Base-by-base conservation (phyloP, 2,113 vertebrate species). In the Leptobrachium leishanense region DNA sequence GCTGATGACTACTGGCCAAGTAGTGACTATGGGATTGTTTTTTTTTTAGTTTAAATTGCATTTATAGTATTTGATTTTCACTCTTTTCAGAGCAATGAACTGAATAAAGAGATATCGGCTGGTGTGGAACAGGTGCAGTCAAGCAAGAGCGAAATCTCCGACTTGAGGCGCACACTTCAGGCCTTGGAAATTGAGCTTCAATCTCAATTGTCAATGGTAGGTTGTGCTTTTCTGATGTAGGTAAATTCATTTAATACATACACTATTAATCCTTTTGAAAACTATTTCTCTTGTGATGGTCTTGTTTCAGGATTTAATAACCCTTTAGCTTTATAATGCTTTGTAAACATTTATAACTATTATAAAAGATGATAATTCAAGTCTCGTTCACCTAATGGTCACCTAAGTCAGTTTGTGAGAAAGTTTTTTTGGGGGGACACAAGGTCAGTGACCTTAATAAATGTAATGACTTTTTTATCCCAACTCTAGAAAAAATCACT, bases 131-230 rank as follows among this genome's bases (percentile, higher is more conserved):
- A 88, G 6, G 88, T 82, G 44, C 77, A 76, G 62, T 86, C 87
- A 1, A 83, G 74, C 20, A 59, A 84, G 79, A 66, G 42, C 0
- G 78, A 92, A 82, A 68, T 93, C 43, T 84, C 84, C 0, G 87
- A 92, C 6, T 85, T 93, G 80, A 90, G 87, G 81, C 83, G 74
- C n/a, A 85, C 46, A 41, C 72, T 81, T 13, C 88, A 94, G 85
- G 80, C 50, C 20, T 53, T 88, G 54, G 85, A 91, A 53, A 87
- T 89, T 2, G 88, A 77, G 15, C 72, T 88, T 0, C 81, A 90
- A 15, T 76, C 84, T 3, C 0, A 77, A 31, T 5, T 62, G 1
- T 43, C 81, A 53, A 80, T 87, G 94, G 90, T 96, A 69, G 13
- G 62, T 50, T 57, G 64, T 50, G 8, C 4, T 8, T 50, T 50